Evolutionary conservation across 2,113 vertebrate genomes (phyloP).

Genomic region (Phrynosoma blainvillii): DNA sequence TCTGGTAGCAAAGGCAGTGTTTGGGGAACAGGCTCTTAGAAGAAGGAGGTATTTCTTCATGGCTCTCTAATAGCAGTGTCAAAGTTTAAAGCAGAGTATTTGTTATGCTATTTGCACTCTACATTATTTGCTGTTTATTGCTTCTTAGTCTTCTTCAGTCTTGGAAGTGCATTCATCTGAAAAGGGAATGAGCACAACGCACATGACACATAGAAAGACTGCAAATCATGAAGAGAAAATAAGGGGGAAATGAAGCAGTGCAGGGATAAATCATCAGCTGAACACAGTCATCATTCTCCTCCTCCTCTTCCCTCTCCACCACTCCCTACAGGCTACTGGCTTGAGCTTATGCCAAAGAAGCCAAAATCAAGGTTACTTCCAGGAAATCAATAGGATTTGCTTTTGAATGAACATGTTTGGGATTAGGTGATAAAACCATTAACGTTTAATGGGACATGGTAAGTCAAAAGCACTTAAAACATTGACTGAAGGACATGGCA

Average conservation of each 20-base stretch:
- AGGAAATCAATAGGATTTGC: not conserved
- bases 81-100: not conserved
- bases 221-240: slow-evolving; percentile 26
- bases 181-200: slow-evolving; percentile 1
- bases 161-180: not conserved
- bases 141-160: slow-evolving; percentile 9
- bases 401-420: not conserved
- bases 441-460: not conserved
- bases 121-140: slow-evolving; percentile 35
- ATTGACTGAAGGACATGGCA: not conserved
- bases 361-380: slow-evolving; percentile 18
- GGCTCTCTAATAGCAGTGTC: not conserved
- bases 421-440: not conserved
- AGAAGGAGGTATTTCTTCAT: not conserved
- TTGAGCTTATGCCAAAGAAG: not conserved
- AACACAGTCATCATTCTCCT: not conserved
- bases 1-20: not conserved
- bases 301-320: not conserved
- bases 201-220: not conserved
- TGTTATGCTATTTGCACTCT: slow-evolving; percentile 24
- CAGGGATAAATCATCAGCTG: not conserved
- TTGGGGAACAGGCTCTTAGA: slow-evolving; percentile 18
- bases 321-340: not conserved
- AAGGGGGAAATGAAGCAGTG: slow-evolving; percentile 32
- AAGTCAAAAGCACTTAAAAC: not conserved